Base-by-base conservation (phyloP, 2,888 invertebrate genomes). In the Fabriciana adippe region DNA sequence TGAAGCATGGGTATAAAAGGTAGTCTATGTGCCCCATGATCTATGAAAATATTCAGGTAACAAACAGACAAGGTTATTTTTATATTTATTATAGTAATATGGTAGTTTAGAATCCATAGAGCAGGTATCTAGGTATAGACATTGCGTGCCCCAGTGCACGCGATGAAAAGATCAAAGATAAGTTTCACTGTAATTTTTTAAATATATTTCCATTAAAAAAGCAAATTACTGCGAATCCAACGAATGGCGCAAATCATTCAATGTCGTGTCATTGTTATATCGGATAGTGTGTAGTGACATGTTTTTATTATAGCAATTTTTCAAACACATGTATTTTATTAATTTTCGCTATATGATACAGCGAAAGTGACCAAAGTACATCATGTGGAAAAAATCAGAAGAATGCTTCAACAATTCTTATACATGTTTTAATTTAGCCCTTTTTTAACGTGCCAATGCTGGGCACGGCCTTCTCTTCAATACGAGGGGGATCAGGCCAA, bases 81-180 rank as follows among this genome's bases (percentile, higher is more conserved):
- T 26, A 26, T 4, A 26, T 51, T 51, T 14, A 48, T 61, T 41
- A 41, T 41, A 41, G 8, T 41, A 61, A 13, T 61, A 50, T 55
- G 47, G 47, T 35, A 21, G 45, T 64, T 53, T 53, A 55, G 21
- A 55, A 53, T 63, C 56, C 56, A 41, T 45, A 31, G 53, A 57
- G 62, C 14, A 8, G 35, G 35, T 11, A 55, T 50, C 55, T 60
- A 41, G 35, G 2, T 41, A 41, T 11, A 41, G 60, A 47, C 63
- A 62, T 67, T 64, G 57, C 63, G 61, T 66, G 66, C 14, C 50
- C n/a, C 16, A 55, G 50, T 57, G 59, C 67, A 67, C 62, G 67
- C 67, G 63, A 67, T 67, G 35, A n/a, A 53, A 18, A 57, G 57
- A 64, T 48, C 47, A 53, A n/a, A 63, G 57, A 67, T 48, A 63